A percentile compares a stretch with the other conserved stretches of the same genome.
Evolutionary conservation across 2,888 invertebrate genomes (phyloP).

Genomic region (Frankliniella fusca): DNA sequence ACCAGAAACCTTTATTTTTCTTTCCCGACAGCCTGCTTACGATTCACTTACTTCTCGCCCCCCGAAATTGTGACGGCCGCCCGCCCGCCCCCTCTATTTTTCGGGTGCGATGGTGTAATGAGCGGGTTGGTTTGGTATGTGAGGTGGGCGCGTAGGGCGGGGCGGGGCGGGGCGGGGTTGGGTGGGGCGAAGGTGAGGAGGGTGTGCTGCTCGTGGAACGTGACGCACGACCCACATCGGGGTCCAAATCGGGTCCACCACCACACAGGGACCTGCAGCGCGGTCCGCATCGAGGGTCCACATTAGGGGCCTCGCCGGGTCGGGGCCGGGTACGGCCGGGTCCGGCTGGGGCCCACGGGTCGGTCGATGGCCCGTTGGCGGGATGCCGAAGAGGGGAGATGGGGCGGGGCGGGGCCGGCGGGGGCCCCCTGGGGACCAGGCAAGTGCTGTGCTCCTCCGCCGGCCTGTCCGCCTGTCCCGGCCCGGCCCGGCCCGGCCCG

Average conservation of each 20-base stretch:
- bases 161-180: not conserved
- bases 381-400: not conserved
- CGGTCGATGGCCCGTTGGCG: not conserved
- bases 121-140: not conserved
- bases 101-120: not conserved
- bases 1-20: not conserved
- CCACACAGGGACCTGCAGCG: no score
- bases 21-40: not conserved
- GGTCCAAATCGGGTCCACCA: no score
- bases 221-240: no score
- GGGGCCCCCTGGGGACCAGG: constrained; percentile 4
- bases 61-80: not conserved
- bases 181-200: no score
- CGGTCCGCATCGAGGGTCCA: no score
- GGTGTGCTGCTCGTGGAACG: no score
- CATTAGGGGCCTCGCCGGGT: not conserved
- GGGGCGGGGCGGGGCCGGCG: constrained; percentile 2
- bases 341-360: not conserved
- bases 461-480: not conserved
- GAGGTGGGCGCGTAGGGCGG: not conserved
- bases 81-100: not conserved
- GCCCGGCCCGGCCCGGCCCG: not conserved
- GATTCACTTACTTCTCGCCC: not conserved
- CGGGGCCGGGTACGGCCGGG: not conserved
- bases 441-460: not conserved